Evolutionary conservation across 1,140 invertebrate genomes (phyloP).

Genomic region (Caenorhabditis latens): DNA sequence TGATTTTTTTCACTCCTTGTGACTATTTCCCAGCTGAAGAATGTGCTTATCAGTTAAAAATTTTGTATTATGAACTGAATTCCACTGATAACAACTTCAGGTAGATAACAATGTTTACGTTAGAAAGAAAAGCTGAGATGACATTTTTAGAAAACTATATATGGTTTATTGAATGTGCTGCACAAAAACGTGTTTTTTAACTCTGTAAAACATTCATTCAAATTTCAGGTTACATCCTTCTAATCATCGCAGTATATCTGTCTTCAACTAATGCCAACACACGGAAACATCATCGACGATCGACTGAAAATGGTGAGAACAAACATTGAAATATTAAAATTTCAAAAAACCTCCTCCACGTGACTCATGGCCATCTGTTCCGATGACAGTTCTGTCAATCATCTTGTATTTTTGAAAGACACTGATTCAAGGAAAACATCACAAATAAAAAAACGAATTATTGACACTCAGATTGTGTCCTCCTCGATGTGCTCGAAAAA

Average conservation of each 20-base stretch:
- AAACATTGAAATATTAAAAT: not conserved
- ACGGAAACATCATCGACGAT: conserved; percentile 31
- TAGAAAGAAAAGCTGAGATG: too few species aligned
- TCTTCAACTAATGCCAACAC: conserved; percentile 12
- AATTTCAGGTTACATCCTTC: conserved; percentile 1
- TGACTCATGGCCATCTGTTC: not conserved
- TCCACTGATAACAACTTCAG: not conserved
- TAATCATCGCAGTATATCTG: not conserved
- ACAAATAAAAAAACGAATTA: too few species aligned
- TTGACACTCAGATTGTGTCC: too few species aligned
- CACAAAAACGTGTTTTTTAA: too few species aligned
- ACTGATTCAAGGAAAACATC: too few species aligned
- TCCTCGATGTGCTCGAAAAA: too few species aligned
- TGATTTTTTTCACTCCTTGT: not conserved
- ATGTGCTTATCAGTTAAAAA: not conserved
- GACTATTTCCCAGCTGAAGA: not conserved
- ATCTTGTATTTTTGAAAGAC: too few species aligned
- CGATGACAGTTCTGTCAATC: not conserved
- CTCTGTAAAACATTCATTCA: not conserved
- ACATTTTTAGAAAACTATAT: too few species aligned
- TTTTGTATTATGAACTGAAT: not conserved
- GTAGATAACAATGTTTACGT: conserved; percentile 13
- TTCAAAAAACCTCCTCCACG: not conserved
- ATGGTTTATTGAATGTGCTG: too few species aligned
- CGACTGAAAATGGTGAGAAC: conserved; percentile 24